Percentiles rank a stretch among this genome's conserved stretches.
These are phyloP conservation scores for Urechis unicinctus DNA, from an alignment of 2,888 invertebrate species.

Conservation along the genomic window DNA sequence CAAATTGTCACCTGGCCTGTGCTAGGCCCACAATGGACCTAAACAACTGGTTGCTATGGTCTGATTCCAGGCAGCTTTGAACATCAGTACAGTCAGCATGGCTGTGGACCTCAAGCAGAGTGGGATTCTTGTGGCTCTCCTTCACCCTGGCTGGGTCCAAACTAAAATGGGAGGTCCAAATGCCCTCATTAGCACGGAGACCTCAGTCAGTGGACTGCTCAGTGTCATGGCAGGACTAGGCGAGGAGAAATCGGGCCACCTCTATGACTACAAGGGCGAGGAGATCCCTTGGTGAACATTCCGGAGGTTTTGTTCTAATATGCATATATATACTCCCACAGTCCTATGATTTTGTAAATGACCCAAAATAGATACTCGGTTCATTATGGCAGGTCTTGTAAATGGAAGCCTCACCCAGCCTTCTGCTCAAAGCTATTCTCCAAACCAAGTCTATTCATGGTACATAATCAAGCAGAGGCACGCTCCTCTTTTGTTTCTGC, in stretches of 20 bases:
- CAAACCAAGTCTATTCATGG: too few relatives aligned
- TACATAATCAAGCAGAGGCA: too few relatives aligned
- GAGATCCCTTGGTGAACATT: background rate
- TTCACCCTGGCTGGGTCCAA: slow-evolving; percentile 89
- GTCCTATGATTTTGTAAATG: too few relatives aligned
- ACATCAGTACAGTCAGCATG: slow-evolving; percentile 79
- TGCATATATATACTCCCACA: too few relatives aligned
- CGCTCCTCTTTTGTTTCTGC: too few relatives aligned
- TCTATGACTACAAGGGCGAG: slow-evolving; percentile 5
- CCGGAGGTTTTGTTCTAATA: too few relatives aligned
- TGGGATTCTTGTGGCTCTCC: slow-evolving; percentile 65
- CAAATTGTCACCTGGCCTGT: too few relatives aligned
- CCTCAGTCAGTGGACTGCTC: slow-evolving; percentile 64
- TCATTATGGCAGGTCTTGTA: too few relatives aligned
- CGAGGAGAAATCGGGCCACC: slow-evolving; percentile 62
- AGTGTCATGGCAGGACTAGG: slow-evolving; percentile 61
- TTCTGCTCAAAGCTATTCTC: too few relatives aligned
- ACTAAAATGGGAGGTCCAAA: slow-evolving; percentile 81
- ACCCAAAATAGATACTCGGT: too few relatives aligned
- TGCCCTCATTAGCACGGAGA: slow-evolving; percentile 68
- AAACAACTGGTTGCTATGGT: background rate
- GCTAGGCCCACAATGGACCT: too few relatives aligned
- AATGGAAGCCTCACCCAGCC: too few relatives aligned
- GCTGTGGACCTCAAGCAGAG: slow-evolving; percentile 71
- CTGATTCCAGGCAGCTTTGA: slow-evolving; percentile 68